Base-by-base conservation (phyloP, 1,140 invertebrate species). In the Drosophila aff. region DNA sequence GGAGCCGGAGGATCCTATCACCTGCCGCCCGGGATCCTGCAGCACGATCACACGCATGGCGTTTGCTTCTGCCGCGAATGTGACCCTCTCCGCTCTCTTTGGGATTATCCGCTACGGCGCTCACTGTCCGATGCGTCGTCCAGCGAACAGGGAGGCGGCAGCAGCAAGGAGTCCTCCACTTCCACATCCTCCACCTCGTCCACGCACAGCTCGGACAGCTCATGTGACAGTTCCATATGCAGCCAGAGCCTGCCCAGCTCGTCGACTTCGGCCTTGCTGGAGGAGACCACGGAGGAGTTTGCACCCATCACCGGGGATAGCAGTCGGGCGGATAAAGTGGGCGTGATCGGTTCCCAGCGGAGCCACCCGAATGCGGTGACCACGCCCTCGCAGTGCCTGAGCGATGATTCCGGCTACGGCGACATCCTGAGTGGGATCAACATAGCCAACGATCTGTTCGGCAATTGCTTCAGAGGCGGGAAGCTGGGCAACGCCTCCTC, bases 51-150 rank as follows among this genome's bases (percentile, higher is more conserved):
- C n/a, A 81, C 77, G 36, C 82, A 92, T 28, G 91, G 91, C n/a
- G 79, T 79, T 92, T 97, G 96, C 92, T 96, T 97, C 92, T 97
- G 96, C 86, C 94, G 95, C 11, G 96, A 96, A 76, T 97, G 96
- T 86, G 96, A 97, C 89, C 96, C 96, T 0, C 94, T 95, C 21
- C 95, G 96, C 46, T 95, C 96, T 67, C 95, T 97, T 58, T 97
- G 96, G 96, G 96, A 91, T 57, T 92, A 91, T 59, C 92, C 92
- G 6, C 46, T 93, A 33, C 74, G 92, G 11, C 75, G 92, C 43
- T 92, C 92, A 11, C 76, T 79, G 16, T 93, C 92, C 11, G 91
- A 93, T 71, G 91, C 91, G 38, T 87, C 90, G 4, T 79, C 76
- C 43, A 79, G 75, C 44, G 85, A 82, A 47, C 77, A 69, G 57